Evolutionary conservation across 1,140 invertebrate species (phyloP).

Genomic region (Pentalonia nigronervosa): DNA sequence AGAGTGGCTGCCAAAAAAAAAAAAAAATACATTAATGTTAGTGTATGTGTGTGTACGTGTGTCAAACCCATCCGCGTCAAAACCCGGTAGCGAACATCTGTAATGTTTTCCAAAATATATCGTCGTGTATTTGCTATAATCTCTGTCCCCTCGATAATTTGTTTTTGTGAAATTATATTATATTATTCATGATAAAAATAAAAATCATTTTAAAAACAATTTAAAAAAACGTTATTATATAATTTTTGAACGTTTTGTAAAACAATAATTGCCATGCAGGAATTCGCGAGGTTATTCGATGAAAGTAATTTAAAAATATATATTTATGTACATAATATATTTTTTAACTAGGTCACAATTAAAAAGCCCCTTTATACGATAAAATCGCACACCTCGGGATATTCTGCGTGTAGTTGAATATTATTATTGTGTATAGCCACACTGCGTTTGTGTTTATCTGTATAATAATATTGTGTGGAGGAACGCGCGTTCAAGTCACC

Average conservation of each 20-base stretch:
- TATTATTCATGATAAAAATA: not conserved
- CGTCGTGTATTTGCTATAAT: not conserved
- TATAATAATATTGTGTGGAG: not conserved
- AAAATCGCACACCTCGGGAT: constrained; percentile 37
- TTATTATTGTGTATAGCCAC: not conserved
- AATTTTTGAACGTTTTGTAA: not conserved
- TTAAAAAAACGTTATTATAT: not conserved
- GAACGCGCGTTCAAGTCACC: constrained; percentile 41
- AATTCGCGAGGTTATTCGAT: constrained; percentile 1
- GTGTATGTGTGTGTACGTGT: not conserved
- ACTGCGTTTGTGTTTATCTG: not conserved
- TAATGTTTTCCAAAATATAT: constrained; percentile 12
- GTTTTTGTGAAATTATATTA: not conserved
- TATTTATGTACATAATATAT: not conserved
- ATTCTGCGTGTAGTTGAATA: constrained; percentile 6
- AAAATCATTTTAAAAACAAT: not conserved
- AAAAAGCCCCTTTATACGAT: constrained; percentile 1
- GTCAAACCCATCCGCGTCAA: not conserved
- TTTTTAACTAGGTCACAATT: constrained; percentile 46
- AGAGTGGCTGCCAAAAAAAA: not conserved
- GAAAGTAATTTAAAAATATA: constrained; percentile 14
- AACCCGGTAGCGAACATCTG: not conserved
- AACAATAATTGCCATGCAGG: not conserved
- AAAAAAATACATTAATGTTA: not conserved
- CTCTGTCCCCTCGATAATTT: not conserved